Evolutionary conservation across 2,113 vertebrate genomes (phyloP), one percentile per base, ranked within the genome.

Genomic region (Colius striatus): DNA sequence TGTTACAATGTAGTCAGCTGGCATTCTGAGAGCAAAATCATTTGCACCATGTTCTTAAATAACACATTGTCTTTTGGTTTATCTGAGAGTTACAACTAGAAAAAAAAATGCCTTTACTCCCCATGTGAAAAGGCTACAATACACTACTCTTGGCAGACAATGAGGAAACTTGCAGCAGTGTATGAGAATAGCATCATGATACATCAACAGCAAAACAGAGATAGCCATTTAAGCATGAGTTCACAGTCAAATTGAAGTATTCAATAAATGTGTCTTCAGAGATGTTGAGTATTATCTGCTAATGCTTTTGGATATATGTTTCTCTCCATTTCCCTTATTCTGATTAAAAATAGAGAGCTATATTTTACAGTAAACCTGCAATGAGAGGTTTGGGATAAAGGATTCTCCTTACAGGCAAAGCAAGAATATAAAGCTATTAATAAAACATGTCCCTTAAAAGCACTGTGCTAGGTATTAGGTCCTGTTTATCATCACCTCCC

Each of bases 401-500:
- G 54, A 92, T 65, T 91, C 79, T 95, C 87, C 53, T 84, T 55
- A 92, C 66, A 93, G 43, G 55, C 53, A 90, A 12, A 94, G 81
- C 43, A 75, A 76, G 96, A 93, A 91, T 55, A 85, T 38, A 95
- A 94, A 96, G 66, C 50, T 92, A 18, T 88, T 92, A 96, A 95
- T 76, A 93, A 96, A 94, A 79, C 54, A 38, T 62, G 70, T 68
- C 72, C 74, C 86, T 19, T 90, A 92, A 92, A 95, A 65, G 32
- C 80, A 63, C 29, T 87, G 22, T 73, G n/a, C 18, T 48, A 90
- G 22, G 36, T 54, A 86, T 97, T 93, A 87, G 15, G 43, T 76
- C 55, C 90, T 84, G 50, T 61, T 94, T 79, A 90, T 71, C 78
- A 61, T 68, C 86, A 60, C 82, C 57, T 83, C 67, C 41, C 65